A percentile compares a stretch with the other conserved stretches of the same genome.
Evolutionary conservation across 2,113 vertebrate species (phyloP).

Genomic region (Larimichthys polyactis): DNA sequence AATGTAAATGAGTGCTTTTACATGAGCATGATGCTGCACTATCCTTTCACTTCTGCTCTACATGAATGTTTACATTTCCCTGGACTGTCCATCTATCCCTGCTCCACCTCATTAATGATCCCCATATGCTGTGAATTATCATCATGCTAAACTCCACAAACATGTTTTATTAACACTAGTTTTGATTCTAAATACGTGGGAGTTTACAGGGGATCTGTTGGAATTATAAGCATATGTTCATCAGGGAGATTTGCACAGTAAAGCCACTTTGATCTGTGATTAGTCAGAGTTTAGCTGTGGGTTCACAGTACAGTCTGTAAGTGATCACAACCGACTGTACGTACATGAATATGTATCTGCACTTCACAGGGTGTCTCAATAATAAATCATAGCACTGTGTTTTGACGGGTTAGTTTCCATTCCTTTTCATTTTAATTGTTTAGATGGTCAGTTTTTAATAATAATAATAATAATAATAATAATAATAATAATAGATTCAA

Average conservation of each 20-base stretch:
- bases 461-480: too few species aligned
- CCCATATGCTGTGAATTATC: conserved; percentile 69
- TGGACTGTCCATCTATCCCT: background rate
- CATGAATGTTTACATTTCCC: conserved; percentile 25
- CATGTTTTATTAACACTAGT: conserved; percentile 69
- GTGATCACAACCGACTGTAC: conserved; percentile 22
- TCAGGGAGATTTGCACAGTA: conserved; percentile 68
- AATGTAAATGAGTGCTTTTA: background rate
- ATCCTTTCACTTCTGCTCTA: background rate
- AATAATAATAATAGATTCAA: too few species aligned
- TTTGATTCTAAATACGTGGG: conserved; percentile 51
- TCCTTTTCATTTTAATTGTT: background rate
- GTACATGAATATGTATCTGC: conserved; percentile 19
- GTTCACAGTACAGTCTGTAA: conserved; percentile 30
- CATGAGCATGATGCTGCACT: background rate
- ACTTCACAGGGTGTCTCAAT: background rate
- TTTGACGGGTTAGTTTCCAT: background rate
- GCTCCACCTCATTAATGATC: conserved; percentile 47
- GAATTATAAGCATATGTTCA: conserved; percentile 84
- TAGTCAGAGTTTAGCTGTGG: conserved; percentile 60
- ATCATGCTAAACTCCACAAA: conserved; percentile 28
- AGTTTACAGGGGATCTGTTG: conserved; percentile 48
- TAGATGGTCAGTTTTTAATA: background rate
- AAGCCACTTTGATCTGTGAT: conserved; percentile 80
- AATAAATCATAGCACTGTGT: background rate